These are phyloP conservation scores for Typhlomys cinereus DNA, from an alignment of 2,113 vertebrate species.

Conservation along the genomic window DNA sequence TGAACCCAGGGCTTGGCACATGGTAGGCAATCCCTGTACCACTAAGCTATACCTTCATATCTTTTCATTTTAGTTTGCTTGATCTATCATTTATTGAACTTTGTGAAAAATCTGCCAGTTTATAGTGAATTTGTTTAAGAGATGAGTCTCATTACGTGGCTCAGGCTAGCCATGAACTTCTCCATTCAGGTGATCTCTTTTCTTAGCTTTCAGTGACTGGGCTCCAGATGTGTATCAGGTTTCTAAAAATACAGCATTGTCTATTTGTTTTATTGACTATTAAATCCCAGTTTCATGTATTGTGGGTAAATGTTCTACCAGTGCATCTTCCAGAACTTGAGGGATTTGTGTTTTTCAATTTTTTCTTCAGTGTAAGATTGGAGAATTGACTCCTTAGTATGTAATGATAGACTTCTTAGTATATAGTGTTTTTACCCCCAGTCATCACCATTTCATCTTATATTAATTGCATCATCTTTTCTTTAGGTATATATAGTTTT, in stretches of 20 bases:
- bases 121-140: neutral
- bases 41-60: neutral
- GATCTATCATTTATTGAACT: neutral
- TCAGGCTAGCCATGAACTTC: neutral
- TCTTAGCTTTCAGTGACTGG: neutral
- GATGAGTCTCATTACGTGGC: neutral
- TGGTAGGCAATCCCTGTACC: neutral
- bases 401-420: neutral
- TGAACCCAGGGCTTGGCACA: neutral
- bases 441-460: neutral
- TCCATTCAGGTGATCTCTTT: neutral
- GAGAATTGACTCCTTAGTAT: slow-evolving; percentile 5
- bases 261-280: neutral
- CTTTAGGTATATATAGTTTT: neutral
- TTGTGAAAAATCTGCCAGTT: neutral
- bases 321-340: neutral
- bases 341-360: neutral
- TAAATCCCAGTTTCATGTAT: neutral
- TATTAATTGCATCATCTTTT: neutral
- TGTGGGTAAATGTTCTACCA: neutral
- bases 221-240: neutral
- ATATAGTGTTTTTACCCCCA: neutral
- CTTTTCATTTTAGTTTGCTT: neutral
- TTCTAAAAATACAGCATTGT: neutral
- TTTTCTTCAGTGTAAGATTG: slow-evolving; percentile 11